Conservation (phyloP, 92 coral and sea anemone genomes). For the Umimayanthus kanabou region DNA sequence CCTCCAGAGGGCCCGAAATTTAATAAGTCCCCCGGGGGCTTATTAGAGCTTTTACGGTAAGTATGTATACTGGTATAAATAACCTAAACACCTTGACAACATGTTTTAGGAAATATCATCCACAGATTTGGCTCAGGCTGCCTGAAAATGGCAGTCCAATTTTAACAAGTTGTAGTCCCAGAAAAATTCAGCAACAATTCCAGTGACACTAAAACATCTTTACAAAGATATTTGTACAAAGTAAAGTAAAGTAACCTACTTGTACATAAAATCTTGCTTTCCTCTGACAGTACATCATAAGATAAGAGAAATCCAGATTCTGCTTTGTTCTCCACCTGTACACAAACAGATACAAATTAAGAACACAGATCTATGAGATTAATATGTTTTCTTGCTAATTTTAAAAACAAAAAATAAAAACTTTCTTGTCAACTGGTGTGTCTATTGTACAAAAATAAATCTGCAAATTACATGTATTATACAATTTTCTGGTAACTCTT, state of each 20-base stretch:
- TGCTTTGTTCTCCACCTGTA: constrained; percentile 98
- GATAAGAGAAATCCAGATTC: constrained; percentile 90
- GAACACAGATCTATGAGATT: neutral
- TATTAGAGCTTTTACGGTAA: too few species aligned
- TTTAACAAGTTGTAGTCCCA: neutral
- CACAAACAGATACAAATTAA: neutral
- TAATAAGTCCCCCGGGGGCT: too few species aligned
- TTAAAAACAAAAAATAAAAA: neutral
- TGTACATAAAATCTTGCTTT: constrained; percentile 97
- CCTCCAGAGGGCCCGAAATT: too few species aligned
- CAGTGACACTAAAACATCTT: neutral
- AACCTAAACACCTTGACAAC: too few species aligned
- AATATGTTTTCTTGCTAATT: too few species aligned
- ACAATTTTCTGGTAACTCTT: too few species aligned
- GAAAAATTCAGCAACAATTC: neutral
- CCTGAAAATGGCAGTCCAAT: too few species aligned
- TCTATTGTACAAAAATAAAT: neutral
- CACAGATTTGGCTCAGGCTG: too few species aligned
- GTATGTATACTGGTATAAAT: too few species aligned
- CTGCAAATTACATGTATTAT: neutral
- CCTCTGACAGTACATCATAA: constrained; percentile 97
- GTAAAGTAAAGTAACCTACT: constrained; percentile 52
- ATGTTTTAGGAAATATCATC: too few species aligned
- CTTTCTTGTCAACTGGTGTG: too few species aligned
- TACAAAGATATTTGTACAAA: neutral